Evolutionary conservation across 2,888 invertebrate species (phyloP), one percentile per base, ranked within the genome.

Genomic region (Oligia latruncula): DNA sequence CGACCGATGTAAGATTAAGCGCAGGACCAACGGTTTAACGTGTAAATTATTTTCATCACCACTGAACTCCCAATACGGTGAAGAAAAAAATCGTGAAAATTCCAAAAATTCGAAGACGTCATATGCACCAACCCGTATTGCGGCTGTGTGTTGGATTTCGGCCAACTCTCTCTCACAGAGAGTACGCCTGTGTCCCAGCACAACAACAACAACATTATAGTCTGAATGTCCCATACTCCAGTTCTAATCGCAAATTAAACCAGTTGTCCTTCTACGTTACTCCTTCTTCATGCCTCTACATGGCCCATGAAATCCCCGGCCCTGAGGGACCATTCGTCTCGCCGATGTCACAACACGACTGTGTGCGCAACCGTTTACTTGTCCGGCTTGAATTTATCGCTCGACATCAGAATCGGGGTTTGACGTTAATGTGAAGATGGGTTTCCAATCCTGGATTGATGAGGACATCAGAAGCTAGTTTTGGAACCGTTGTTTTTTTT

Each of bases 301-400:
- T 78, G 85, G 80, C 89, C 91, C 93, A 92, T 93, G 91, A 91
- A 92, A 88, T 90, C 89, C 71, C 78, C 77, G 70, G 73, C 88
- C 85, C 88, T 74, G 46, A 71, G 83, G 84, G 77, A 85, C 81
- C 80, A 49, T 88, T 83, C 88, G 84, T 88, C 86, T 88, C 87
- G 89, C 87, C 88, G 89, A 89, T 90, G 93, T 93, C 93, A 91
- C 92, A 91, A 93, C 92, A 91, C 84, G 85, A 89, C 82, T 87
- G 88, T 87, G 89, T 86, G 86, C 87, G 75, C 79, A 83, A 66
- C 81, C 81, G 82, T 72, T 83, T 68, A 75, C 88, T 84, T 77
- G 80, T 81, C 80, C 73, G 46, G 71, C 78, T 85, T 52, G 81
- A 90, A 90, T 92, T 90, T 90, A 91, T 91, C 76, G 87, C 79